These are phyloP conservation scores for Heliconius sara DNA, from an alignment of 2,888 invertebrate species.

Conservation along the genomic window DNA sequence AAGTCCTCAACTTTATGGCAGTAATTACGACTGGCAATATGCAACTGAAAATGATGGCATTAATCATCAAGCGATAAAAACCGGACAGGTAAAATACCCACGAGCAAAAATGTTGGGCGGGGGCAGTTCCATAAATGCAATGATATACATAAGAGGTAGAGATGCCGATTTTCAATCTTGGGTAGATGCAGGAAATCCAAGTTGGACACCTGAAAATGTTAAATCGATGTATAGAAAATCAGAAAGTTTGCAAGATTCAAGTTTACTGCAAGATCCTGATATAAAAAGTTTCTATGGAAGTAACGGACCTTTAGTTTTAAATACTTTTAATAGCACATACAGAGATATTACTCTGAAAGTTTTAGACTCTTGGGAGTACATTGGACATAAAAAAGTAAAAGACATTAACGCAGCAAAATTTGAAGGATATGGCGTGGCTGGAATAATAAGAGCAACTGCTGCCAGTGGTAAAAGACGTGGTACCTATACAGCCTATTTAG, in stretches of 20 bases:
- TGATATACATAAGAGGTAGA: conserved; percentile 83
- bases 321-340: conserved; percentile 73
- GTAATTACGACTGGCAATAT: conserved; percentile 90
- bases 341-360: conserved; percentile 59
- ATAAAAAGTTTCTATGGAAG: conserved; percentile 64
- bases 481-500: conserved; percentile 76
- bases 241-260: conserved; percentile 73
- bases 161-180: conserved; percentile 79
- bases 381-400: conserved; percentile 68
- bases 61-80: conserved; percentile 85
- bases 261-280: conserved; percentile 50
- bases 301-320: conserved; percentile 74
- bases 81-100: conserved; percentile 75
- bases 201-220: conserved; percentile 83
- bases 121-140: conserved; percentile 82
- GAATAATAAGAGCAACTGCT: conserved; percentile 73
- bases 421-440: conserved; percentile 66
- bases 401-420: conserved; percentile 73
- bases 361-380: conserved; percentile 69
- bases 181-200: conserved; percentile 78
- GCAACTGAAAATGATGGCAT: conserved; percentile 89
- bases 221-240: conserved; percentile 77
- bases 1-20: conserved; percentile 56
- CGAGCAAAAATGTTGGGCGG: conserved; percentile 87
- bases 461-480: conserved; percentile 76